Conservation (phyloP, 2,888 invertebrate species). For the Drosophila histrio region DNA sequence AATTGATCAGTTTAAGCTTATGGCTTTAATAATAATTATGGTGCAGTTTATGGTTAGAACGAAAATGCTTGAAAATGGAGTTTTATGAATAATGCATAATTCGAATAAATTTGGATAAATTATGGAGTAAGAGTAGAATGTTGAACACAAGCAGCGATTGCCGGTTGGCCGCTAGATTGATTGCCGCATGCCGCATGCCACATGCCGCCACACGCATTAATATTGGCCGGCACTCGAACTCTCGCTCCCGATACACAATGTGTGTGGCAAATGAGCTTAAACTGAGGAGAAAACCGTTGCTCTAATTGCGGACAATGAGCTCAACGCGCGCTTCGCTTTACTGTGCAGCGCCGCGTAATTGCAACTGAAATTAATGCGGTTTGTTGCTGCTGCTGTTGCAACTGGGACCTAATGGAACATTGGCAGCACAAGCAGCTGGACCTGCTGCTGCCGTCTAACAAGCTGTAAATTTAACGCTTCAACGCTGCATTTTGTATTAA, state of each 20-base stretch:
- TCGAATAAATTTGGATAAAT: conserved; percentile 56
- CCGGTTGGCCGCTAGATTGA: conserved; percentile 42
- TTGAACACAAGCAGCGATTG: neutral
- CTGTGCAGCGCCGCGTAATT: conserved; percentile 68
- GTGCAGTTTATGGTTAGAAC: conserved; percentile 5
- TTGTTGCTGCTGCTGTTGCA: conserved; percentile 19
- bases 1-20: conserved; percentile 40
- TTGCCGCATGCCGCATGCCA: conserved; percentile 42
- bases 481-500: conserved; percentile 71
- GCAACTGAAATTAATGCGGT: conserved; percentile 66
- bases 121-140: conserved; percentile 24
- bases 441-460: conserved; percentile 73
- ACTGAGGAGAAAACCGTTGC: conserved; percentile 69
- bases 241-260: conserved; percentile 44
- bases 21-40: conserved; percentile 33
- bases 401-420: conserved; percentile 32
- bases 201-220: conserved; percentile 37
- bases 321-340: conserved; percentile 57
- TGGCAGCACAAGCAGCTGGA: conserved; percentile 31
- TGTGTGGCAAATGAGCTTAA: conserved; percentile 77
- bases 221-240: conserved; percentile 6
- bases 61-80: conserved; percentile 19
- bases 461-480: conserved; percentile 81
- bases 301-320: conserved; percentile 74
- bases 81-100: conserved; percentile 49